Conservation (phyloP, 2,113 vertebrate genomes). For the Chlamydotis undulata region DNA sequence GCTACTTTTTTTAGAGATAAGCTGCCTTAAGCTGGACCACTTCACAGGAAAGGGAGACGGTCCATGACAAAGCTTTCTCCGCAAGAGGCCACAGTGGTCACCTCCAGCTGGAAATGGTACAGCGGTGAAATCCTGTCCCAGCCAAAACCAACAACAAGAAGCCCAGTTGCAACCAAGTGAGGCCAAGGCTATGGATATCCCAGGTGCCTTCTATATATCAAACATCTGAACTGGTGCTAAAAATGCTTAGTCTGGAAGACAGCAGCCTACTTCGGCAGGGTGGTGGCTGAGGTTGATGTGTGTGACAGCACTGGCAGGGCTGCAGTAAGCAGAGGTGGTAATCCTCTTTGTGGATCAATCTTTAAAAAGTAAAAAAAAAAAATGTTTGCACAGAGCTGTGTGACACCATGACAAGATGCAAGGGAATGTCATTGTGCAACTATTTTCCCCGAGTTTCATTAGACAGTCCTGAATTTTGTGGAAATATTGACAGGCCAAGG, state of each 20-base stretch:
- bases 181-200: not conserved
- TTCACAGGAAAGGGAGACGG: not conserved
- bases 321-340: not conserved
- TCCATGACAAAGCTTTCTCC: not conserved
- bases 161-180: fast-evolving
- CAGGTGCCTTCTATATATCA: not conserved
- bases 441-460: not conserved
- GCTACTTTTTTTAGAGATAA: not conserved
- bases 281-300: not conserved
- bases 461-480: not conserved
- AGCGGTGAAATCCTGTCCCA: not conserved
- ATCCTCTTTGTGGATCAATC: slow-evolving; percentile 33
- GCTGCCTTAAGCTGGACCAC: not conserved
- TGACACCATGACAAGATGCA: not conserved
- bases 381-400: not conserved
- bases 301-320: not conserved
- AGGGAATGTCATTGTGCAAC: not conserved
- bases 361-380: not conserved
- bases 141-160: not conserved
- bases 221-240: not conserved
- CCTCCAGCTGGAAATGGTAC: not conserved
- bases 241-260: not conserved
- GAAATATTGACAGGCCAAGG: not conserved
- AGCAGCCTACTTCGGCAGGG: not conserved
- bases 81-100: not conserved